Conservation (phyloP, 2,797 vertebrate genomes). For the Dicrostonyx torquatus region DNA sequence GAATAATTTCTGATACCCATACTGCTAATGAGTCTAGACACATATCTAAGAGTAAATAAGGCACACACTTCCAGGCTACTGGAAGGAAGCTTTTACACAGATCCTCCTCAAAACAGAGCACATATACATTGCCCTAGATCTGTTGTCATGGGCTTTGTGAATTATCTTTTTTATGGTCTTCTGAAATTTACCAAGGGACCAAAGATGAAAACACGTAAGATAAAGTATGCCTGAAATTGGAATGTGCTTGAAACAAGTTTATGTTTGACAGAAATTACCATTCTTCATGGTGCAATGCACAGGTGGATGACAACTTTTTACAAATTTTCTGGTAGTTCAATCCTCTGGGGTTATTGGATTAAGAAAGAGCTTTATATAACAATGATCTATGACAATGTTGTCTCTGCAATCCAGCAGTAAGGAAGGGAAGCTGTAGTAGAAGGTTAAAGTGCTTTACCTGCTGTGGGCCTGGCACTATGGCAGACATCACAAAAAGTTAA, state of each 20-base stretch:
- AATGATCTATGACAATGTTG: not conserved
- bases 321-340: not conserved
- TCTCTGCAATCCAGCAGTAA: not conserved
- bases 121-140: not conserved
- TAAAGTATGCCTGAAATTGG: not conserved
- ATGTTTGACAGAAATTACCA: not conserved
- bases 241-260: not conserved
- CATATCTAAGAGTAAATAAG: not conserved
- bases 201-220: not conserved
- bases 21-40: not conserved
- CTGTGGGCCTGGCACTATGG: not conserved
- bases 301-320: not conserved
- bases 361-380: not conserved
- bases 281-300: not conserved
- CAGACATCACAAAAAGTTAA: not conserved
- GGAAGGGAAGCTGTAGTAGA: not conserved
- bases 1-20: not conserved
- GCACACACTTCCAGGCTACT: not conserved
- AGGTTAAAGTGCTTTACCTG: not conserved
- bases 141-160: not conserved
- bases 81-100: not conserved
- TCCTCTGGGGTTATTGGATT: not conserved
- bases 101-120: not conserved
- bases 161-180: not conserved
- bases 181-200: not conserved